Percentiles rank a stretch among this genome's conserved stretches.
Evolutionary conservation across 2,888 invertebrate genomes (phyloP).

Genomic region (Trissoscelio sp.): DNA sequence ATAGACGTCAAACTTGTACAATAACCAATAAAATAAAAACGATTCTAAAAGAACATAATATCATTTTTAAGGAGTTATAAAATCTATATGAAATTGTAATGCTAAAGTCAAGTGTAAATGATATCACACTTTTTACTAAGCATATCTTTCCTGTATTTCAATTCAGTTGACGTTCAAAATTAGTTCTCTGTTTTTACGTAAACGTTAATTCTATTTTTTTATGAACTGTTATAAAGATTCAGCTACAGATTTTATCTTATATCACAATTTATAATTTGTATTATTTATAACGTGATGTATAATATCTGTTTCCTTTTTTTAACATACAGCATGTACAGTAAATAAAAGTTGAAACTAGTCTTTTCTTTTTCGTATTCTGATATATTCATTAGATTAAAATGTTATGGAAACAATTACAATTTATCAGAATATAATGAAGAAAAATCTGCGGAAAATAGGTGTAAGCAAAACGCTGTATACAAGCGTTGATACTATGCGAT

Average conservation of each 20-base stretch:
- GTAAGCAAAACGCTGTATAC: conserved; percentile 18
- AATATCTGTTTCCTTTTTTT: conserved; percentile 3
- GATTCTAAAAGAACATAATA: conserved; percentile 9
- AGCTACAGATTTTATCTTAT: too few relatives aligned
- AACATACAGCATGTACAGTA: conserved; percentile 1
- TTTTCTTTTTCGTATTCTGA: conserved; percentile 43
- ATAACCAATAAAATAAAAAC: neutral
- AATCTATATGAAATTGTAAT: neutral
- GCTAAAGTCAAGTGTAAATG: neutral
- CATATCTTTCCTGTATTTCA: neutral
- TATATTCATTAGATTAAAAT: neutral
- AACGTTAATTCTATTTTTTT: too few relatives aligned
- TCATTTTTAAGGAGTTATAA: neutral
- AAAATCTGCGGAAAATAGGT: conserved; percentile 10
- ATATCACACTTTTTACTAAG: neutral
- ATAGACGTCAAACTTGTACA: conserved; percentile 4
- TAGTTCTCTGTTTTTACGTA: neutral
- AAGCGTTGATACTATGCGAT: conserved; percentile 17
- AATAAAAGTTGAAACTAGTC: conserved; percentile 30
- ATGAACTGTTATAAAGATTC: too few relatives aligned
- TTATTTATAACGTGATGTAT: neutral
- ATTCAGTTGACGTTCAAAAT: neutral
- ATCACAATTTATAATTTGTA: neutral
- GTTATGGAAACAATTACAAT: neutral
- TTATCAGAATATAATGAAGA: conserved; percentile 37